phyloP scores from a whole-genome alignment of 2,113 vertebrate genomes.

The Xiphophorus hellerii region DNA sequence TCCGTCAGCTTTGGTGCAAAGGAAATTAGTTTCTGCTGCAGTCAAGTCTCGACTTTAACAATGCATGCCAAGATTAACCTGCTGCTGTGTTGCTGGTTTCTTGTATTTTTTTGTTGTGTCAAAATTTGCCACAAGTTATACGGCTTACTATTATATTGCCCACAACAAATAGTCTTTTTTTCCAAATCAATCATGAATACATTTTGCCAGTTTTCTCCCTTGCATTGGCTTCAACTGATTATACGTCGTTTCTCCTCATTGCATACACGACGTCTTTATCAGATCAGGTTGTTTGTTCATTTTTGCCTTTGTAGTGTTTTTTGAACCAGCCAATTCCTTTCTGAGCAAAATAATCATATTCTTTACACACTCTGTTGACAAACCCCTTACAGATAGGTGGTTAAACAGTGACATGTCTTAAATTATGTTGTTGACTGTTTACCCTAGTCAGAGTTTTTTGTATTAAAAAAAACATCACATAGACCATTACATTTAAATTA shows the following conservation, averaged over 20 bases:
- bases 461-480: too few relatives aligned
- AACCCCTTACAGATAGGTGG: too few relatives aligned
- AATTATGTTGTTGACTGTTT: not conserved
- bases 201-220: conserved; percentile 10
- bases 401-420: not conserved
- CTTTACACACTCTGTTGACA: not conserved
- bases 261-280: conserved; percentile 9
- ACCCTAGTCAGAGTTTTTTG: too few relatives aligned
- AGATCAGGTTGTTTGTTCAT: conserved; percentile 2
- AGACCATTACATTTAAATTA: too few relatives aligned
- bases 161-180: not conserved
- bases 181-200: not conserved
- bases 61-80: conserved; percentile 9
- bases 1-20: conserved; percentile 63
- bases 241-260: conserved; percentile 6
- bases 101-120: conserved; percentile 4
- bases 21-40: conserved; percentile 57
- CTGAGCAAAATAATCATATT: not conserved
- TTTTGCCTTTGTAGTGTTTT: not conserved
- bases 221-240: conserved; percentile 14
- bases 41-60: conserved; percentile 38
- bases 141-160: not conserved
- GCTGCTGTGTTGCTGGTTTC: not conserved
- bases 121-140: not conserved
- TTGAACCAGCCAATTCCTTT: not conserved